Evolutionary conservation across 2,888 invertebrate species (phyloP).

Genomic region (Macaria liturata): DNA sequence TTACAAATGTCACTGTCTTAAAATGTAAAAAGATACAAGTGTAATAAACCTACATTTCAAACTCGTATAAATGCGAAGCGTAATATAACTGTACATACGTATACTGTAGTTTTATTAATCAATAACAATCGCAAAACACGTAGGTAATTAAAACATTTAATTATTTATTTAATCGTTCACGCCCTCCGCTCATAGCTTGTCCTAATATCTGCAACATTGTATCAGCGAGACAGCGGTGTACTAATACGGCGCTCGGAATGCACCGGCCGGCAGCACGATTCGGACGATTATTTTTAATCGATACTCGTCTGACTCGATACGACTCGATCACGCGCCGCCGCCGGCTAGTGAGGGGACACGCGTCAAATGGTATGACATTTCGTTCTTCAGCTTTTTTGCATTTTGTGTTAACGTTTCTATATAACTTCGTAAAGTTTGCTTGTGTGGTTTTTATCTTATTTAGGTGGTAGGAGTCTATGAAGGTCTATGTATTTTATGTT

Average conservation of each 20-base stretch:
- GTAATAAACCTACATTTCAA: too few relatives aligned
- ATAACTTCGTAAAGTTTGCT: too few relatives aligned
- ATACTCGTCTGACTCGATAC: constrained; percentile 27
- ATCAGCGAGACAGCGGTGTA: constrained; percentile 42
- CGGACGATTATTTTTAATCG: constrained; percentile 45
- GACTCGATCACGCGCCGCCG: constrained; percentile 16
- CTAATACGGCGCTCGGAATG: constrained; percentile 53
- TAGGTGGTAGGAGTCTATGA: too few relatives aligned
- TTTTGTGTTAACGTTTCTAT: neutral
- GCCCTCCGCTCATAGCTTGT: constrained; percentile 36
- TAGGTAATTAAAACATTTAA: neutral
- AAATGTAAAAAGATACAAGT: too few relatives aligned
- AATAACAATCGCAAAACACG: too few relatives aligned
- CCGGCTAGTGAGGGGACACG: constrained; percentile 5
- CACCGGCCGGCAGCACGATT: constrained; percentile 43
- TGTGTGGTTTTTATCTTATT: too few relatives aligned
- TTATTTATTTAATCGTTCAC: constrained; percentile 22
- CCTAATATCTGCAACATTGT: constrained; percentile 54
- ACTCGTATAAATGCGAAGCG: too few relatives aligned
- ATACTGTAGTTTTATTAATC: too few relatives aligned
- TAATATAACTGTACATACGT: too few relatives aligned
- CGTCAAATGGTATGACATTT: constrained; percentile 6
- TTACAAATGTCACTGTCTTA: too few relatives aligned
- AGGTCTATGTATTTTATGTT: too few relatives aligned
- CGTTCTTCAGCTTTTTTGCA: neutral